Evolutionary conservation across 2,113 vertebrate genomes (phyloP), one percentile per base, ranked within the genome.

Genomic region (Phodopus roborovskii): DNA sequence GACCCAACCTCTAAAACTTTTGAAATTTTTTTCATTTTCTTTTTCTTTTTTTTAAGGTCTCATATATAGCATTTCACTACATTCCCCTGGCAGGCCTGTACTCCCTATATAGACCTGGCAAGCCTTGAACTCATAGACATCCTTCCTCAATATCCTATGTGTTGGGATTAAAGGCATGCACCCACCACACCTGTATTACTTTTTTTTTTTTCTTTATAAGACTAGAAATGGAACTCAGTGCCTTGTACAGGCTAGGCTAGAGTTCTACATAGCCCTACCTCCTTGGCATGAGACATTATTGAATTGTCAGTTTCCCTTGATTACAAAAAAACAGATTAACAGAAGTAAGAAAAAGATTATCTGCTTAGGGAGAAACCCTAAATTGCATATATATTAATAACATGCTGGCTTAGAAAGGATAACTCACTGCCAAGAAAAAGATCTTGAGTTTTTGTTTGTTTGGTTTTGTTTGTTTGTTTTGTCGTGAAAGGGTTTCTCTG

Each of bases 371-470:
- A 2, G 74, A 81, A 19, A 86, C 58, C 12, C 8, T 82, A 82
- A 81, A 4, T 13, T 94, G 19, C 24, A 48, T 39, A 28, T 39
- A 74, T n/a, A 48, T 78, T 78, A 53, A 77, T 28, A 78, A 56
- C 62, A 83, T 26, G 33, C 33, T 90, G 45, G 1, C 8, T 82
- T 79, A 91, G 64, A 94, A 28, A 64, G 22, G 58, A 56, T 79
- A 82, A 85, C 62, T 88, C 88, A 74, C 66, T 26, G 3, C 20
- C n/a, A 85, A 78, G 62, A 81, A 92, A 73, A 45, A 17, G 22
- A 84, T 84, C 39, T 83, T 84, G 84, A 36, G n/a, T 90, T 62
- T 95, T 95, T 91, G 13, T 12, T 58, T 58, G 58, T 60, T 58
- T 6, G 6, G 56, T 58, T 58, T 60, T 60, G 19, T 60, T 60